Evolutionary conservation across 2,888 invertebrate species (phyloP).

Genomic region (Spodoptera littoralis): DNA sequence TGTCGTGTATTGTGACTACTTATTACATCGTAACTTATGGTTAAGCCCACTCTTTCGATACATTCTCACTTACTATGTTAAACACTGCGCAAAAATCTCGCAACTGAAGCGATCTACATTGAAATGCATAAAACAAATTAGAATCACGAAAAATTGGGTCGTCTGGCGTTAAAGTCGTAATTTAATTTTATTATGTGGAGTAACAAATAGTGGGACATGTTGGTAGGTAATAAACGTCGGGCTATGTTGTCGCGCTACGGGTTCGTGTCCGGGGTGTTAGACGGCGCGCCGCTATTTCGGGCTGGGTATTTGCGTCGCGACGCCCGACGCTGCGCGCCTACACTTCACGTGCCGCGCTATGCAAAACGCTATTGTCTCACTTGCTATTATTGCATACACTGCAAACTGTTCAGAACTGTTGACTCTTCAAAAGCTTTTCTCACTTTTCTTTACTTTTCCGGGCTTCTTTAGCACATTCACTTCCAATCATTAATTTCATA

Average conservation of each 20-base stretch:
- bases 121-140: constrained; percentile 28
- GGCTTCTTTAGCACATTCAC: background rate
- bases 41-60: too few relatives aligned
- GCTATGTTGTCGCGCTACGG: constrained; percentile 55
- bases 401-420: constrained; percentile 31
- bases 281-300: constrained; percentile 83
- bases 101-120: constrained; percentile 6
- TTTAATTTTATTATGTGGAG: constrained; percentile 55
- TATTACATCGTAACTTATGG: too few relatives aligned
- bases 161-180: constrained; percentile 50
- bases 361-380: constrained; percentile 62
- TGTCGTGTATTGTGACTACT: too few relatives aligned
- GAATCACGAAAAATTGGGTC: constrained; percentile 42
- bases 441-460: constrained; percentile 1
- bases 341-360: constrained; percentile 74
- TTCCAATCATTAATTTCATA: too few relatives aligned
- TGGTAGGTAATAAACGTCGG: constrained; percentile 61
- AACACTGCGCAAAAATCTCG: too few relatives aligned
- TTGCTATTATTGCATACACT: constrained; percentile 52
- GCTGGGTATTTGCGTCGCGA: constrained; percentile 79
- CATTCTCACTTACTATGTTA: too few relatives aligned
- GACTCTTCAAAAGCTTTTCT: background rate
- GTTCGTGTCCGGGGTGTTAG: constrained; percentile 77
- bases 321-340: constrained; percentile 69
- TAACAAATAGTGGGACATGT: constrained; percentile 57